A percentile compares a stretch with the other conserved stretches of the same genome.
phyloP scores from a whole-genome alignment of 2,888 invertebrate genomes.

The Cenopis cana region DNA sequence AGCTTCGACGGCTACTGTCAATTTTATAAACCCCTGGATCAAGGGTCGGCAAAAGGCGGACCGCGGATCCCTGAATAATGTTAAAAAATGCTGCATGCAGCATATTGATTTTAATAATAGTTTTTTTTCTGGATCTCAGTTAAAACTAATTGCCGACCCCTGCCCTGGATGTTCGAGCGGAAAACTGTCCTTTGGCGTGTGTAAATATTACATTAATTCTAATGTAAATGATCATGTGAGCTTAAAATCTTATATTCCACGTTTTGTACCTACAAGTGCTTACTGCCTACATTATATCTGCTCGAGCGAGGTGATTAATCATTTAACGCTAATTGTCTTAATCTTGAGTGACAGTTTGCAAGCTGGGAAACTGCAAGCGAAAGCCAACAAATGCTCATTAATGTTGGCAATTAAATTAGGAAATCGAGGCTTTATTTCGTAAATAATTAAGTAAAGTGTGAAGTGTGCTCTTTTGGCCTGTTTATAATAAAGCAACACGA shows the following conservation, averaged over 20 bases:
- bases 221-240: too few relatives aligned
- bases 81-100: too few relatives aligned
- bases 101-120: too few relatives aligned
- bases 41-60: too few relatives aligned
- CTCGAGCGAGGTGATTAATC: slow-evolving; percentile 25
- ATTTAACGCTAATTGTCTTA: slow-evolving; percentile 33
- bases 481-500: not conserved
- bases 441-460: slow-evolving; percentile 2
- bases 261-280: not conserved
- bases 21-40: too few relatives aligned
- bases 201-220: too few relatives aligned
- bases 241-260: not conserved
- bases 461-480: not conserved
- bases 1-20: too few relatives aligned
- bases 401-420: slow-evolving; percentile 27
- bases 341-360: slow-evolving; percentile 29
- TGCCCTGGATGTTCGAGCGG: too few relatives aligned
- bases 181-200: too few relatives aligned
- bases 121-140: too few relatives aligned
- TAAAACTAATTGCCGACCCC: too few relatives aligned
- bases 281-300: slow-evolving; percentile 10
- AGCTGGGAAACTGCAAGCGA: slow-evolving; percentile 20
- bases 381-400: slow-evolving; percentile 32
- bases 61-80: too few relatives aligned
- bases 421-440: slow-evolving; percentile 31